These are phyloP conservation scores for Tenebrosternarchus preto DNA, from an alignment of 2,113 vertebrate genomes.

Conservation along the genomic window DNA sequence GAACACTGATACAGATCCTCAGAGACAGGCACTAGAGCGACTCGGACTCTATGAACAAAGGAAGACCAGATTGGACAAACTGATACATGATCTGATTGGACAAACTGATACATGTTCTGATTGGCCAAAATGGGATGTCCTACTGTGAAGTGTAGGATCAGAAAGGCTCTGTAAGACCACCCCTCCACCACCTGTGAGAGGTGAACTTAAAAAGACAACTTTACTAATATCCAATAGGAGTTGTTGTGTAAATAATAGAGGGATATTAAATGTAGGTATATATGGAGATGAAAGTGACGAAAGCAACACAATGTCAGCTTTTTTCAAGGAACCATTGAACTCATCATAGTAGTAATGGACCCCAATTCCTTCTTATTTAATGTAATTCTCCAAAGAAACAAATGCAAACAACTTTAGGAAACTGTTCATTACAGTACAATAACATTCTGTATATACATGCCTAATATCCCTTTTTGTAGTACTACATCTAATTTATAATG, in stretches of 20 bases:
- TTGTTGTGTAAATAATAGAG: constrained; percentile 59
- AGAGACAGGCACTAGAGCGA: not conserved
- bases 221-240: constrained; percentile 56
- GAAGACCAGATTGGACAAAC: constrained; percentile 5
- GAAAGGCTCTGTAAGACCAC: constrained; percentile 51
- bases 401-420: constrained; percentile 53
- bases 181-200: not conserved
- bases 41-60: constrained; percentile 10
- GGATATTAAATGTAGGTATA: constrained; percentile 65
- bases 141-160: not conserved
- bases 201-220: constrained; percentile 46
- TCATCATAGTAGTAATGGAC: constrained; percentile 24
- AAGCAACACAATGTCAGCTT: constrained; percentile 41
- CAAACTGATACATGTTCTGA: constrained; percentile 38
- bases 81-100: constrained; percentile 45
- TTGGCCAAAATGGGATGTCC: constrained; percentile 41
- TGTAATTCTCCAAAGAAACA: constrained; percentile 67
- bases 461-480: constrained; percentile 65
- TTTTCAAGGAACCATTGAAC: constrained; percentile 9
- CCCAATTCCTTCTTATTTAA: constrained; percentile 50
- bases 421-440: constrained; percentile 47
- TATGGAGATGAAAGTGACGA: constrained; percentile 51
- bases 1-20: not conserved
- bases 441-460: constrained; percentile 60
- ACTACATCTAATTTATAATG: constrained; percentile 70